A percentile compares a stretch with the other conserved stretches of the same genome.
Evolutionary conservation across 2,797 vertebrate genomes (phyloP).

Genomic region (Pelodytes ibericus): DNA sequence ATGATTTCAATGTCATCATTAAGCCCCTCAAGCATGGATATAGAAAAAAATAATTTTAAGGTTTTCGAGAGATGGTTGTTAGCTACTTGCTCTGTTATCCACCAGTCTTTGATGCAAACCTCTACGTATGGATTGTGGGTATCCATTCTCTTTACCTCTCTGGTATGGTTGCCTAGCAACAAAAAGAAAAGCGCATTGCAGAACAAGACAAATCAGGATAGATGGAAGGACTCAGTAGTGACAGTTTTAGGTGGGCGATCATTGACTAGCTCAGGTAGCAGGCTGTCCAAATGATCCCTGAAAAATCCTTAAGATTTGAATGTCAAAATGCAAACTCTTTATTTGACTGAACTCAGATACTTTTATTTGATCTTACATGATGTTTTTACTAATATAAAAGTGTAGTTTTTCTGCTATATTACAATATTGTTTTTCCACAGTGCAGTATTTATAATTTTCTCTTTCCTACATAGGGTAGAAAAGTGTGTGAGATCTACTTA

Average conservation of each 20-base stretch:
- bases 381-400: no score
- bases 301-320: no score
- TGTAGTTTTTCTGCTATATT: no score
- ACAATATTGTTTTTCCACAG: no score
- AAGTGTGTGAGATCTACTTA: no score
- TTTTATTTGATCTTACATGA: no score
- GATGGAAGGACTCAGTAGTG: slow-evolving; percentile 23
- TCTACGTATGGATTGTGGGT: slow-evolving; percentile 26
- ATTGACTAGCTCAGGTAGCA: slow-evolving; percentile 6
- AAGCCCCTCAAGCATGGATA: no score
- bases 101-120: background rate
- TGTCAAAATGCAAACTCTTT: no score
- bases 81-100: slow-evolving; percentile 1
- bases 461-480: no score
- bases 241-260: slow-evolving; percentile 31
- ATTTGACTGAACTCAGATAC: no score
- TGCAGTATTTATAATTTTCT: no score
- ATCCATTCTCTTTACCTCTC: slow-evolving; percentile 33
- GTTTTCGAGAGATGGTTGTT: background rate
- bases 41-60: no score
- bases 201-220: slow-evolving; percentile 40
- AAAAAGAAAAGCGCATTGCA: slow-evolving; percentile 36
- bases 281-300: slow-evolving; percentile 1
- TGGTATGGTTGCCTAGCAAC: slow-evolving; percentile 45
- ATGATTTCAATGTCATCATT: background rate